Evolutionary conservation across 2,888 invertebrate genomes (phyloP), one percentile per base, ranked within the genome.

Genomic region (Tryphoninae sp.): DNA sequence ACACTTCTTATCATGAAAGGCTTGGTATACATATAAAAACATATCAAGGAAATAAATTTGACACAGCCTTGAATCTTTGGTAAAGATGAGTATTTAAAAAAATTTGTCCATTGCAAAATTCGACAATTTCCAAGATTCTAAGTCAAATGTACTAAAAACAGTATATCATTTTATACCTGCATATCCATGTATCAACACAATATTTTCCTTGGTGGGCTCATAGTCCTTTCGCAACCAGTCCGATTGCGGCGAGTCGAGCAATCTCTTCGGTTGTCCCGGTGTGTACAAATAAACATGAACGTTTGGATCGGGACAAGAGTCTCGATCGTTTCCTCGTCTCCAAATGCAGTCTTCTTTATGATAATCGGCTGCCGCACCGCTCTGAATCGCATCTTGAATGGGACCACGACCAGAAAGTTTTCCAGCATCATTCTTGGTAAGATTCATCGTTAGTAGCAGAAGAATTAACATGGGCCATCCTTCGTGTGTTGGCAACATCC

Each of bases 201-300:
- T 93, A 83, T 95, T 95, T 86, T 96, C 96, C 84, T 95, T 95
- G 0, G 94, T 92, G 0, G 95, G 94, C 86, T 96, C 95, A 94
- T 95, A 96, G 16, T 94, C 93, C 86, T 95, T 95, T 11, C 96
- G 93, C 76, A 96, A 92, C 96, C 96, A 96, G 87, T 96, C 96
- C n/a, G 94, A 93, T 87, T 94, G 94, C 33, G 75, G 40, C 13
- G 68, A 16, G 49, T 81, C 76, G 61, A 83, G 83, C 42, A 77
- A 59, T 68, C 80, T 90, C 59, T 89, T 91, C 0, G 94, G 93
- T 22, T 94, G 93, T 7, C 93, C 93, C 69, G 94, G 93, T 0
- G 94, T 94, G 89, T 96, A 96, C 3, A 96, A 92, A 85, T 94
- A 94, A 61, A 95, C 92, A 61, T 93, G 93, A 26, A 96, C 93